Percentiles rank a stretch among this genome's conserved stretches.
Conservation (phyloP, 2,888 invertebrate species). For the Embidobia sp. region DNA sequence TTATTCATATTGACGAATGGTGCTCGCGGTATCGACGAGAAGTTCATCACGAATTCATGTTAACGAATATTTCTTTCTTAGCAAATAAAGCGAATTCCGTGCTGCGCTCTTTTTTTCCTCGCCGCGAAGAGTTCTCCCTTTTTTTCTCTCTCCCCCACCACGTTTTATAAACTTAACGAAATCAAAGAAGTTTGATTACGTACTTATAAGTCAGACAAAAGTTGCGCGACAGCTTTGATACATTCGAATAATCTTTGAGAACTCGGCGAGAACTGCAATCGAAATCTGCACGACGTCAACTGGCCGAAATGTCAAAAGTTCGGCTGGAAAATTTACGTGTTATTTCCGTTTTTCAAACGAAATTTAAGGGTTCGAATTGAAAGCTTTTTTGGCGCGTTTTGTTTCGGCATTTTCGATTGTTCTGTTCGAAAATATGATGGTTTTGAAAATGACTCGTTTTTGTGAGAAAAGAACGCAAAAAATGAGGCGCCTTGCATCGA, state of each 20-base stretch:
- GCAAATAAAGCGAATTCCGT: slow-evolving; percentile 16
- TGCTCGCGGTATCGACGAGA: slow-evolving; percentile 1
- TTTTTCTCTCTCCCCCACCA: no score
- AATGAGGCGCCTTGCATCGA: no score
- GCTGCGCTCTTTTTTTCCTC: no score
- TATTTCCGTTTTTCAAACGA: no score
- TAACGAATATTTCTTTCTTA: slow-evolving; percentile 2
- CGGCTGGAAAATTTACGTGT: no score
- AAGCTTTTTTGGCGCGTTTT: no score
- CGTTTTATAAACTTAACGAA: slow-evolving; percentile 27
- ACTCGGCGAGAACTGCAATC: slow-evolving; percentile 38
- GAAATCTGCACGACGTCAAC: slow-evolving; percentile 26
- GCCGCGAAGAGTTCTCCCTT: no score
- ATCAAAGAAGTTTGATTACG: slow-evolving; percentile 49
- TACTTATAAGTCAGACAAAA: slow-evolving; percentile 47
- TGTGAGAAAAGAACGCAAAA: background rate
- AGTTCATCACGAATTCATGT: slow-evolving; percentile 8
- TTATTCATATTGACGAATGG: no score
- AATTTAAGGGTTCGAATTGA: no score
- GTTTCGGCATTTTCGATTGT: no score
- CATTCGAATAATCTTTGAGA: slow-evolving; percentile 42
- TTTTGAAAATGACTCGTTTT: no score
- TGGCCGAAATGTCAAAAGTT: slow-evolving; percentile 13
- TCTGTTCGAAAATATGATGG: no score
- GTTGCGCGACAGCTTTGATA: slow-evolving; percentile 38